Conservation (phyloP, 2,888 invertebrate genomes). For the Diarsia rubi region DNA sequence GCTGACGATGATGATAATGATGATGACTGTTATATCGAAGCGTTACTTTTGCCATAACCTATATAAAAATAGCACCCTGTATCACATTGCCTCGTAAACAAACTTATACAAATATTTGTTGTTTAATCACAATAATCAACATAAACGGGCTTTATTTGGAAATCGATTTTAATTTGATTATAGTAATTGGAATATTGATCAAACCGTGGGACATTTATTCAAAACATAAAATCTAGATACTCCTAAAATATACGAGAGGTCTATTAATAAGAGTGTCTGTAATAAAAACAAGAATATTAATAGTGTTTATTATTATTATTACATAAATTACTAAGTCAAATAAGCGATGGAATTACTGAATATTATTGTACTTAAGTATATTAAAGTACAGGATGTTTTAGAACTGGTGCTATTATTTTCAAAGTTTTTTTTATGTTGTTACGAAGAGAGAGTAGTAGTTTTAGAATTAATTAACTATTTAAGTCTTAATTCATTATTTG, state of each 20-base stretch:
- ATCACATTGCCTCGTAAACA: not conserved
- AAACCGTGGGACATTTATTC: conserved; percentile 53
- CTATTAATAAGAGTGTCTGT: conserved; percentile 46
- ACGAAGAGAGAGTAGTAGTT: not conserved
- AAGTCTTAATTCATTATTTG: not conserved
- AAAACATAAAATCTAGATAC: conserved; percentile 34
- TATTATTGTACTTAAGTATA: not conserved
- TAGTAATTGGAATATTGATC: conserved; percentile 50
- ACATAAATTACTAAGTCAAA: conserved; percentile 53
- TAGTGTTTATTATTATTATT: conserved; percentile 44
- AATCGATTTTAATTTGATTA: conserved; percentile 55
- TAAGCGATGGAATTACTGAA: conserved; percentile 15
- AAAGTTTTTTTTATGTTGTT: not conserved
- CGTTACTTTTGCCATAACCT: not conserved
- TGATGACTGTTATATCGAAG: not conserved
- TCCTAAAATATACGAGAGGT: conserved; percentile 43
- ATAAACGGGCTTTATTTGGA: conserved; percentile 39
- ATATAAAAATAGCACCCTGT: not conserved
- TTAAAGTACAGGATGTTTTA: not conserved
- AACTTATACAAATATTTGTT: conserved; percentile 27
- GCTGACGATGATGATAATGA: no score
- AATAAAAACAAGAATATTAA: conserved; percentile 44
- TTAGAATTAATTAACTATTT: not conserved
- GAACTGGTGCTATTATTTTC: not conserved
- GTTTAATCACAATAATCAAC: conserved; percentile 41